phyloP scores from a whole-genome alignment of 2,113 vertebrate species.

The Plotosus lineatus region DNA sequence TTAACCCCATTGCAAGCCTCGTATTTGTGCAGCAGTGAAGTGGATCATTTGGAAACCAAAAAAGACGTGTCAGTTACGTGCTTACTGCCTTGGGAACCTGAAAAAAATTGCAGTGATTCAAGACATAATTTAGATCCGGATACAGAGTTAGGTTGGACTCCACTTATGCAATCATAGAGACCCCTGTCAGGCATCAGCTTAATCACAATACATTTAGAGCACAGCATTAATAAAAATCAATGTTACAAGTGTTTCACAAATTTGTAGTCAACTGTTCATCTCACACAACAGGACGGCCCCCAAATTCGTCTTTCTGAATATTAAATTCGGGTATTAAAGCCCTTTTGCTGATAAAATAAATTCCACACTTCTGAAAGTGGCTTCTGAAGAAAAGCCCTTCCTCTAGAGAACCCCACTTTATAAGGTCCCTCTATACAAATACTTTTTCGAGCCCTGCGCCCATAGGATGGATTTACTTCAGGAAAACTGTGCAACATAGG shows the following conservation, averaged over 20 bases:
- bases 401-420: neutral
- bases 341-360: no score
- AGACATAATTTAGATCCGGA: neutral
- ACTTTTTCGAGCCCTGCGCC: neutral
- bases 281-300: no score
- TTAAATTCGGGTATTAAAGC: no score
- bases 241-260: no score
- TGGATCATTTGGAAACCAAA: neutral
- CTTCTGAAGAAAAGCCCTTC: no score
- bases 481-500: neutral
- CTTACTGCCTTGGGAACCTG: neutral
- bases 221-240: no score
- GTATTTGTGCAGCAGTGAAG: neutral
- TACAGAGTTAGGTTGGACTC: neutral
- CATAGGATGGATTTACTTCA: neutral
- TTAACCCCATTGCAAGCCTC: neutral
- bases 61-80: neutral
- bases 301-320: no score
- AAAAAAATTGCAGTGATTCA: slow-evolving; percentile 1
- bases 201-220: neutral
- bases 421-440: neutral
- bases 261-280: no score
- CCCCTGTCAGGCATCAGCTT: neutral
- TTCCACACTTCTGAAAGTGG: no score
- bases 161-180: neutral